Conservation (phyloP, 1,140 invertebrate species). For the Dendroctonus ponderosae region DNA sequence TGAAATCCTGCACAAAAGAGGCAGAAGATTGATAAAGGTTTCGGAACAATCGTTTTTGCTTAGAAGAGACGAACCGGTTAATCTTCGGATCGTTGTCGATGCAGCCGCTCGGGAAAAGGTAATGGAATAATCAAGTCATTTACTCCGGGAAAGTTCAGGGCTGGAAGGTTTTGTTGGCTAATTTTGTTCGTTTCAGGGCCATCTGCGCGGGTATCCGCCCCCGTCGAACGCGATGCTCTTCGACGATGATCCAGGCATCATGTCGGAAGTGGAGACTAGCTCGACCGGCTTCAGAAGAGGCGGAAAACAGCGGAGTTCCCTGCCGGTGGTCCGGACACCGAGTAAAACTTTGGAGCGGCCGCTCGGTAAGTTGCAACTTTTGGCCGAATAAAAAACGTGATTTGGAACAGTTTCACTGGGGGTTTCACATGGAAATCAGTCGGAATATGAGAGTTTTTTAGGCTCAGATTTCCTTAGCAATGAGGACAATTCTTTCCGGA, state of each 20-base stretch:
- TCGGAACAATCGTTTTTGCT: constrained; percentile 42
- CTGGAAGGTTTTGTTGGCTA: not conserved
- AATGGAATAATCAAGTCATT: not conserved
- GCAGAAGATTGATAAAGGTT: constrained; percentile 35
- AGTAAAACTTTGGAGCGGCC: constrained; percentile 91
- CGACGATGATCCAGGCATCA: constrained; percentile 94
- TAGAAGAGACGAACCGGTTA: constrained; percentile 39
- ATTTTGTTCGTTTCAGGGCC: constrained; percentile 54
- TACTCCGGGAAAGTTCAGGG: no score
- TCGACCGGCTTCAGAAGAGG: constrained; percentile 88
- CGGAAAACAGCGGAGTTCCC: constrained; percentile 84
- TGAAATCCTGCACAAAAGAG: constrained; percentile 1
- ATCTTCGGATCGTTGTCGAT: constrained; percentile 44
- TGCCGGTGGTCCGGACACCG: constrained; percentile 91
- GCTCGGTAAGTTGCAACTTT: constrained; percentile 63
- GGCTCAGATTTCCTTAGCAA: no score
- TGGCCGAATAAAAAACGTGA: not conserved
- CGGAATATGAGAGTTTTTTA: no score
- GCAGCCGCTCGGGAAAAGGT: constrained; percentile 17
- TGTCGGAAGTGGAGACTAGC: constrained; percentile 94
- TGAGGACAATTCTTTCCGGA: no score
- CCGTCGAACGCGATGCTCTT: constrained; percentile 73
- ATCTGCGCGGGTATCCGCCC: constrained; percentile 70
- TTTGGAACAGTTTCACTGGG: not conserved
- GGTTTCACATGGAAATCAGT: no score